Conservation (phyloP, 2,888 invertebrate species). For the Plebejus anna region DNA sequence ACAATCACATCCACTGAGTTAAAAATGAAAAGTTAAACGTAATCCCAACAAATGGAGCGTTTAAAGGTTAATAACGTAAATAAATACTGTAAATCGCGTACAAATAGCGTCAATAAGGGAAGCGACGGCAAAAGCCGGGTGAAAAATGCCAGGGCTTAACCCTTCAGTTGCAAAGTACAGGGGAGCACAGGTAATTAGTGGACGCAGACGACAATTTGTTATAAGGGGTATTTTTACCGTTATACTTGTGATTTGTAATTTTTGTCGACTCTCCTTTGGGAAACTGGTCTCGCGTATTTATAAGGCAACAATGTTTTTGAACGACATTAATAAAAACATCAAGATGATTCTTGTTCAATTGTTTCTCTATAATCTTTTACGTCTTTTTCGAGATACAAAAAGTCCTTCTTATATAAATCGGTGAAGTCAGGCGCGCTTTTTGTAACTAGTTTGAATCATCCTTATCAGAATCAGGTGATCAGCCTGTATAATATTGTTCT, state of each 20-base stretch:
- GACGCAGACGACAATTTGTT: conserved; percentile 45
- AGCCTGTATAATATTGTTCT: no score
- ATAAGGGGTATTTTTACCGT: conserved; percentile 40
- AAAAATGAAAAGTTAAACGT: conserved; percentile 30
- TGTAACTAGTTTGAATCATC: no score
- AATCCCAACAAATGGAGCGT: conserved; percentile 37
- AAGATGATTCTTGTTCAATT: no score
- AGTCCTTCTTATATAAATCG: neutral
- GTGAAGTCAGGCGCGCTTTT: no score
- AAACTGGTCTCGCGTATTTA: neutral
- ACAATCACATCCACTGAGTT: neutral
- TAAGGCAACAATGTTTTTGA: neutral
- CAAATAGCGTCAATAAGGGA: conserved; percentile 49
- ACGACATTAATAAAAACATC: neutral
- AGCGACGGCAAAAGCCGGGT: conserved; percentile 42
- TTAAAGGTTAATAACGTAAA: conserved; percentile 40
- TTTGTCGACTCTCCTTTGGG: conserved; percentile 9
- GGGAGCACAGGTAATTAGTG: conserved; percentile 48
- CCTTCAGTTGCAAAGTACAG: conserved; percentile 45
- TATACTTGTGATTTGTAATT: conserved; percentile 35
- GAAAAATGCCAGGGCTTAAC: conserved; percentile 55
- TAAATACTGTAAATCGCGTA: conserved; percentile 48
- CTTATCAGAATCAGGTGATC: no score
- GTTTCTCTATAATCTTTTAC: no score
- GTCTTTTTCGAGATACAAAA: neutral